Conservation (phyloP, 2,797 vertebrate genomes). For the Pangasius mekongensis region DNA sequence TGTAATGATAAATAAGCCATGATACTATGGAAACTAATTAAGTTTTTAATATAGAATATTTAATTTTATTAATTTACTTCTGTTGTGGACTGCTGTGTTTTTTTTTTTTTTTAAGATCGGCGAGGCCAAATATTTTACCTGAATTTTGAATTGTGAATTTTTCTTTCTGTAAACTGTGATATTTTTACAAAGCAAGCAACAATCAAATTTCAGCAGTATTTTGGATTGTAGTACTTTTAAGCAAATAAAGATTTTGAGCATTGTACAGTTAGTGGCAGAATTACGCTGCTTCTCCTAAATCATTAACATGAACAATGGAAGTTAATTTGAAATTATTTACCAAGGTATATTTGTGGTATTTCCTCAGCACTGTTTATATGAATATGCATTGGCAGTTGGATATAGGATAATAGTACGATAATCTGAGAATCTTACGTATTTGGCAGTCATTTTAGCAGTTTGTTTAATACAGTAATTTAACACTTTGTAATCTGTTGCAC, state of each 20-base stretch:
- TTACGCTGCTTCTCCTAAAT: not conserved
- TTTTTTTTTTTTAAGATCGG: not conserved
- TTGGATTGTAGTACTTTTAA: conserved; percentile 3
- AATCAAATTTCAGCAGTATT: conserved; percentile 30
- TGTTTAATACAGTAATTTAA: conserved; percentile 28
- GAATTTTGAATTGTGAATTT: not conserved
- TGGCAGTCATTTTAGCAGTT: not conserved
- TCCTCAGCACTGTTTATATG: conserved; percentile 1
- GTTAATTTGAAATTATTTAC: not conserved
- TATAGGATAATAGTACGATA: not conserved
- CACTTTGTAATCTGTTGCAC: conserved; percentile 2
- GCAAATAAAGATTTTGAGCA: not conserved
- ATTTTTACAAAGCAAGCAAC: conserved; percentile 25
- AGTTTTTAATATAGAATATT: conserved; percentile 42
- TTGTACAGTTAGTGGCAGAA: not conserved
- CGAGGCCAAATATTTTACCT: conserved; percentile 25
- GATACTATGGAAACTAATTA: not conserved
- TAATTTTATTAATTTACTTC: not conserved
- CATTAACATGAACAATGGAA: not conserved
- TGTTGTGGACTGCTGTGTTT: conserved; percentile 2
- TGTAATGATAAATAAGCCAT: conserved; percentile 24
- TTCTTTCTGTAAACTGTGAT: not conserved
- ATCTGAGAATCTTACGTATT: not conserved
- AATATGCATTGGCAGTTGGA: not conserved
- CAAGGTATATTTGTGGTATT: not conserved